Base-by-base conservation (phyloP, 2,888 invertebrate genomes). In the Trissoscelio sp. region DNA sequence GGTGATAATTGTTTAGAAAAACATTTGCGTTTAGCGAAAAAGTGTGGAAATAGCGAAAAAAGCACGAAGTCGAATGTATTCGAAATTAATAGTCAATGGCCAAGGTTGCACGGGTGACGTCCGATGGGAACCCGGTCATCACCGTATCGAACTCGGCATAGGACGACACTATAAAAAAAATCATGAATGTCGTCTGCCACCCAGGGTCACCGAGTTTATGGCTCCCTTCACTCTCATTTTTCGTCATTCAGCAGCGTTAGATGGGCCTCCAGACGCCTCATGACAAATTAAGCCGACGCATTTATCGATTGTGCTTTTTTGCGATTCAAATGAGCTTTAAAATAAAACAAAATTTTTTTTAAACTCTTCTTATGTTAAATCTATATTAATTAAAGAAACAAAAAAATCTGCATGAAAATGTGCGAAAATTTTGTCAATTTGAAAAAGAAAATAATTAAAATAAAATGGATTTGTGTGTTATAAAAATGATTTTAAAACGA, bases 131-230 rank as follows among this genome's bases (percentile, higher is more conserved):
- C 57, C 69, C 62, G 74, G 73, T 78, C 77, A 77, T 55, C 73
- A 53, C 7, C 60, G 24, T 64, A 57, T 53, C 57, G n/a, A 44
- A 46, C 28, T 28, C 34, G 62, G 31, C 12, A 64, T 64, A 20
- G 66, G 34, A 74, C 69, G 74, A 42, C 51, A 28, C 70, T 7
- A 48, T 69, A 58, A 77, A 82, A 66, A 67, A 72, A 75, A 62
- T 55, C 55, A 60, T 77, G 69, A 79, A 73, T 80, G 77, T 78
- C 81, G 77, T 82, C 80, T 82, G 77, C 72, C 60, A 74, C 42
- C 69, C 82, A 82, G 80, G 82, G 82, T 83, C 82, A 70, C 72
- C 77, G 57, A 55, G 55, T 83, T 83, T 83, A 80, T 48, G 64
- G 67, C 58, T 74, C 79, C 79, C 67, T 79, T 79, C 82, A 64